Base-by-base conservation (phyloP, 2,888 invertebrate genomes). In the Drosophila kuntzei region DNA sequence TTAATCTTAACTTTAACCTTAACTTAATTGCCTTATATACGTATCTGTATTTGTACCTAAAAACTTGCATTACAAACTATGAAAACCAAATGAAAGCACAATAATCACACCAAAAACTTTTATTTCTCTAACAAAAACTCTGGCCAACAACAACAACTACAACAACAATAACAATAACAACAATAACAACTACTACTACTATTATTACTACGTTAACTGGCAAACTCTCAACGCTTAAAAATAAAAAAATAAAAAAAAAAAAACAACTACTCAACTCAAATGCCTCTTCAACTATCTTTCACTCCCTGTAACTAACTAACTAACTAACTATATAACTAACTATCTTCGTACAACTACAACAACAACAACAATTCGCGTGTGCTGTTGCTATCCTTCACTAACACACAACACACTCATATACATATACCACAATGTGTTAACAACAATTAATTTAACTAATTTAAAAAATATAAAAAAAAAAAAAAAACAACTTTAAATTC, bases 201-300 rank as follows among this genome's bases (percentile, higher is more conserved):
- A 50, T 51, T 41, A 51, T 39, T 44, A 41, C 71, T 43, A 72
- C 64, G 68, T 46, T 55, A 74, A 74, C 74, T 74, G 70, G 64
- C 71, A 69, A 75, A 71, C 79, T 71, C 57, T 62, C 84, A 84
- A 81, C 80, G 73, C 70, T 69, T 71, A 39, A 59, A 58, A 60
- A 51, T n/a, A n/a, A n/a, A n/a, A n/a, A n/a, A n/a, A n/a, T n/a
- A n/a, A n/a, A n/a, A n/a, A n/a, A n/a, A n/a, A n/a, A n/a, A n/a
- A n/a, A n/a, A n/a, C n/a, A 44, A 29, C 16, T 6, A 65, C 68
- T 82, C 76, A 82, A 80, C 74, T 86, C 76, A 71, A 87, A 71
- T 79, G 79, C 76, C 79, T 87, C 88, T 79, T 76, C 86, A 86
- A 83, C 68, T 80, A 69, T 86, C 50, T 75, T 75, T 77, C 57